A percentile compares a stretch with the other conserved stretches of the same genome.
These are phyloP conservation scores for Caretta caretta DNA, from an alignment of 2,113 vertebrate species.

Conservation along the genomic window DNA sequence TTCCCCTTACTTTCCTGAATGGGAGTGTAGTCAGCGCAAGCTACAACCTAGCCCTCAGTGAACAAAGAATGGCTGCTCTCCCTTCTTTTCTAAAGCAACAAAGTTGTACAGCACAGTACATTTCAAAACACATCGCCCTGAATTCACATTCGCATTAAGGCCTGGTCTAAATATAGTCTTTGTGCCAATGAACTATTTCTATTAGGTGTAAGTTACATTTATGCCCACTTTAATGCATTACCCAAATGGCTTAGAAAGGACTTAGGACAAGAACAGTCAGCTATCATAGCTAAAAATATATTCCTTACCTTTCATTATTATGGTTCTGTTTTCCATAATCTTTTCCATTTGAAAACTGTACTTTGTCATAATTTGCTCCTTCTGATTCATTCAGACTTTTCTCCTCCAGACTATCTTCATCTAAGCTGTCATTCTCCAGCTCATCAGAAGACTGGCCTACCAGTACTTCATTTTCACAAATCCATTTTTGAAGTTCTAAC, in stretches of 20 bases:
- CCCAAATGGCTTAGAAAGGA: background rate
- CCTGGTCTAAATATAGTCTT: background rate
- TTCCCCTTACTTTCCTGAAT: background rate
- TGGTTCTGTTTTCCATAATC: background rate
- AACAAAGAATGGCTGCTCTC: background rate
- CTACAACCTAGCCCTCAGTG: background rate
- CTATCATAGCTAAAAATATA: background rate
- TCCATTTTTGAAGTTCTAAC: slow-evolving; percentile 47
- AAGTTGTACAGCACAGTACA: background rate
- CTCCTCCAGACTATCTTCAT: slow-evolving; percentile 61
- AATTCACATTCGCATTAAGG: background rate
- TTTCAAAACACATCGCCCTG: background rate
- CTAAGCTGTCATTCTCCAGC: slow-evolving; percentile 64
- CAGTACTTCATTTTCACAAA: background rate
- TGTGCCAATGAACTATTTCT: background rate
- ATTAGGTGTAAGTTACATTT: background rate
- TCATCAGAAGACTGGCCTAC: background rate
- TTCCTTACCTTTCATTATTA: slow-evolving; percentile 49
- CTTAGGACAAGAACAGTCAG: background rate
- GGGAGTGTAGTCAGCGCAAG: background rate
- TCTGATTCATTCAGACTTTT: slow-evolving; percentile 20
- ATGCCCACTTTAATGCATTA: background rate
- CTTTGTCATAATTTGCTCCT: background rate
- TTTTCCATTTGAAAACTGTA: accelerated
- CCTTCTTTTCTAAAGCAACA: background rate